phyloP scores from a whole-genome alignment of 2,797 vertebrate species.

The Malurus leucopterus region DNA sequence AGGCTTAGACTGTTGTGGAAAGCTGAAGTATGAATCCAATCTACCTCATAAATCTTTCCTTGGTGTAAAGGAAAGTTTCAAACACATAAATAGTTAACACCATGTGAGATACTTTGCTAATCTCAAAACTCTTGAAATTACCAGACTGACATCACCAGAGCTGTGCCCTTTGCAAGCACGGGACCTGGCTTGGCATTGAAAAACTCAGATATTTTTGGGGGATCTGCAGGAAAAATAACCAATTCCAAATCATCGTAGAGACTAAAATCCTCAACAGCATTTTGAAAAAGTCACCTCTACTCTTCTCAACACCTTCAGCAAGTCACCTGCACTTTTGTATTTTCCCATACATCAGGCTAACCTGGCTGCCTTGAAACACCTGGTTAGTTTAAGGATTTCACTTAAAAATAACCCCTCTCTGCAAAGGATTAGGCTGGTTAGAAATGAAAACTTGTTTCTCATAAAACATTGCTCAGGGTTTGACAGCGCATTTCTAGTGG shows the following conservation, averaged over 20 bases:
- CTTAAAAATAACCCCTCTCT: background rate
- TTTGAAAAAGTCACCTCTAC: background rate
- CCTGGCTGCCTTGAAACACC: background rate
- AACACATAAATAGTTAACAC: background rate
- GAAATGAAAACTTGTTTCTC: background rate
- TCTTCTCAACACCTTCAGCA: background rate
- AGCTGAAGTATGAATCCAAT: background rate
- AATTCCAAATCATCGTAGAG: background rate
- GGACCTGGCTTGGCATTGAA: background rate
- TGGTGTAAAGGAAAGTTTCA: background rate
- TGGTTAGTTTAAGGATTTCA: background rate
- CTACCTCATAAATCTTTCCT: background rate
- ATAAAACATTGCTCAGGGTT: background rate
- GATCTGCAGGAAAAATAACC: background rate
- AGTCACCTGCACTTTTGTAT: background rate
- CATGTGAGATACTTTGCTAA: background rate
- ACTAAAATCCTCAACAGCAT: background rate
- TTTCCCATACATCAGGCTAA: background rate
- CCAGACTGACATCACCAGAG: background rate
- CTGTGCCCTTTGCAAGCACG: background rate
- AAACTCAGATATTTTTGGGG: background rate
- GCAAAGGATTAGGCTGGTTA: background rate
- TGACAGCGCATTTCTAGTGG: background rate
- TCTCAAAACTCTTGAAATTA: background rate
- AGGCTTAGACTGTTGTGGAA: background rate